Conservation (phyloP, 2,797 vertebrate species). For the Trachops cirrhosus region DNA sequence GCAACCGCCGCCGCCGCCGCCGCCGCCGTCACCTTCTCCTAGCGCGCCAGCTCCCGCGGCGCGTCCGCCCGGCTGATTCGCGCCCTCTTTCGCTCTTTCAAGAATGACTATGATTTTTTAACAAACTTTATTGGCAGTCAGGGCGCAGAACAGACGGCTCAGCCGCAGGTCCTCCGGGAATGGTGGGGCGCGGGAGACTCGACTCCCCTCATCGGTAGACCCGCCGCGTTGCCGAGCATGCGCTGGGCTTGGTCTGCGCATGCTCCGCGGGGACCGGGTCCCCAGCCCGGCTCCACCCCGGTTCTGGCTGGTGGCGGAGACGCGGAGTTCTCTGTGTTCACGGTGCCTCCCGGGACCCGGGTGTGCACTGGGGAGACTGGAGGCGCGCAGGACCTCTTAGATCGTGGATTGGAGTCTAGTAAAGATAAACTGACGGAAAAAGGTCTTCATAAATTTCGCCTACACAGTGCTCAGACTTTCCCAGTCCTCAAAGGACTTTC, state of each 20-base stretch:
- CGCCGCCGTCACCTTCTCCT: not conserved
- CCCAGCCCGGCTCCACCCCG: not conserved
- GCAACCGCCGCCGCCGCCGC: constrained; percentile 1
- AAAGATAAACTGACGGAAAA: rapidly evolving
- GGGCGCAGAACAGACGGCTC: not conserved
- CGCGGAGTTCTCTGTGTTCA: not conserved
- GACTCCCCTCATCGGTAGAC: not conserved
- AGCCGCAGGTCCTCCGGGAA: rapidly evolving
- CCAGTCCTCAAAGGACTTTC: not conserved
- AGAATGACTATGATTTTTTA: not conserved
- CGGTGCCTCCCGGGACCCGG: not conserved
- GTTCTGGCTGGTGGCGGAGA: rapidly evolving
- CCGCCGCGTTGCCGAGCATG: constrained; percentile 56
- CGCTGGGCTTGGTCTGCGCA: constrained; percentile 31
- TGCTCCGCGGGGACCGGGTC: not conserved
- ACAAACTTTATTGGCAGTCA: constrained; percentile 33
- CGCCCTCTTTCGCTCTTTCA: not conserved
- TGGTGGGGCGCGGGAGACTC: not conserved
- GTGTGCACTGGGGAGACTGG: not conserved
- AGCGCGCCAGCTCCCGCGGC: not conserved
- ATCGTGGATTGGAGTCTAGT: too few relatives aligned
- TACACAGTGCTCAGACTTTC: not conserved
- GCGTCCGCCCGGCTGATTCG: not conserved
- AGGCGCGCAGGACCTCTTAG: rapidly evolving
- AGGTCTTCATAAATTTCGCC: not conserved